Evolutionary conservation across 2,113 vertebrate genomes (phyloP), one percentile per base, ranked within the genome.

Genomic region (Choloepus hoffmanni): DNA sequence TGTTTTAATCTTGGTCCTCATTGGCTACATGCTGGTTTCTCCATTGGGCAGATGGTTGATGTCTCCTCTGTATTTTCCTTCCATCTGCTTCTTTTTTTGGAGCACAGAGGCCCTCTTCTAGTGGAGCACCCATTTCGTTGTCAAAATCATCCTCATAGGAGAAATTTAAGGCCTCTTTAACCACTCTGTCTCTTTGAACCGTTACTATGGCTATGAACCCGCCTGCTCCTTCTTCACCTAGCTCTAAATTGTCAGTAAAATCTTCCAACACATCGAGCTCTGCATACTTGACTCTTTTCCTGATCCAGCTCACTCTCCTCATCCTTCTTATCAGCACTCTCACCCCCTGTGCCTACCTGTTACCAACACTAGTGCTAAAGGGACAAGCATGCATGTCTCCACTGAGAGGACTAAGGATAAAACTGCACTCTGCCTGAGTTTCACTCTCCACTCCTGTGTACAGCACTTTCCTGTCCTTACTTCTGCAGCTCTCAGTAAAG

Each of bases 1-100:
- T 73, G 99, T 99, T 99, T 99, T 99, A 97, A 99, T 99, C 99
- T 99, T 99, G 99, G 99, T 99, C 99, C 99, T 99, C 99, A 99
- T 99, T 50, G 99, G 99, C 98, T 99, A 99, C 93, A 99, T 99
- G 0, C 99, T 99, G 19, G 98, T 99, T 98, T 99, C 99, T 89
- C 99, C 99, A 63, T 99, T 99, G 30, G 99, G 99, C 33, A 98
- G 99, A 97, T 99, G 99, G 98, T 99, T 99, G 55, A 99, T 99
- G 73, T 99, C 99, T 89, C 98, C 99, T 3, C 96, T 98, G 0
- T 98, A 99, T 98, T 99, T 99, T 97, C 99, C 99, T 81, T 99
- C 99, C 24, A 98, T 85, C 58, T 99, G 99, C 98, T 99, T 99
- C 98, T 99, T 99, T 97, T 99, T 99, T 23, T 36, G 99, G 99